phyloP scores from a whole-genome alignment of 2,888 invertebrate species.

The Lobophora halterata region DNA sequence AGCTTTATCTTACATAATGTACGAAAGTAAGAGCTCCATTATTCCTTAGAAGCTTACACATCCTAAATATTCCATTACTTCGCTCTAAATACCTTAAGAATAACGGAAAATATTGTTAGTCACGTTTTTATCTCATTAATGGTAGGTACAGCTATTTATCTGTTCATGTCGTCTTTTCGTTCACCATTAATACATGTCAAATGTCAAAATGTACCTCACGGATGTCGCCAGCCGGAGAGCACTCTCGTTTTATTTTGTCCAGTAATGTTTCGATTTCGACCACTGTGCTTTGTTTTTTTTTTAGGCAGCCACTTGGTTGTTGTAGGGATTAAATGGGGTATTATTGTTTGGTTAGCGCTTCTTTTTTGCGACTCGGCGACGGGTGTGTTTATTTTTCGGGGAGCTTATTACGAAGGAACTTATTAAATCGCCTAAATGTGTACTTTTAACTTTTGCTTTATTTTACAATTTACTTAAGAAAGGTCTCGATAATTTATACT shows the following conservation, averaged over 20 bases:
- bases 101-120: constrained; percentile 40
- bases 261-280: constrained; percentile 45
- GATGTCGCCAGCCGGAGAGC: constrained; percentile 40
- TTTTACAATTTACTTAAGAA: too few species aligned
- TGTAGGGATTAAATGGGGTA: constrained; percentile 30
- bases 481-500: too few species aligned
- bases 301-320: constrained; percentile 25
- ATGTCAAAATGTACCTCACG: constrained; percentile 38
- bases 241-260: constrained; percentile 50
- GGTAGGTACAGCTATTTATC: constrained; percentile 65
- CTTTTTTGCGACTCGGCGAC: constrained; percentile 9
- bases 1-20: constrained; percentile 32
- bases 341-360: constrained; percentile 22
- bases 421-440: too few species aligned
- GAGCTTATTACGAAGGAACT: neutral
- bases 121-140: constrained; percentile 75
- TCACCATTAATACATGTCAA: constrained; percentile 70
- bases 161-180: constrained; percentile 52
- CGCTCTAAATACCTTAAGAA: constrained; percentile 33
- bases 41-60: constrained; percentile 25
- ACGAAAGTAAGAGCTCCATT: constrained; percentile 29
- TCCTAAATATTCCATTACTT: constrained; percentile 32
- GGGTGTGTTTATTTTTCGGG: neutral
- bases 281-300: constrained; percentile 41
- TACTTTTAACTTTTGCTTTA: too few species aligned